A percentile compares a stretch with the other conserved stretches of the same genome.
phyloP scores from a whole-genome alignment of 2,888 invertebrate species.

The Eupithecia vulgata region DNA sequence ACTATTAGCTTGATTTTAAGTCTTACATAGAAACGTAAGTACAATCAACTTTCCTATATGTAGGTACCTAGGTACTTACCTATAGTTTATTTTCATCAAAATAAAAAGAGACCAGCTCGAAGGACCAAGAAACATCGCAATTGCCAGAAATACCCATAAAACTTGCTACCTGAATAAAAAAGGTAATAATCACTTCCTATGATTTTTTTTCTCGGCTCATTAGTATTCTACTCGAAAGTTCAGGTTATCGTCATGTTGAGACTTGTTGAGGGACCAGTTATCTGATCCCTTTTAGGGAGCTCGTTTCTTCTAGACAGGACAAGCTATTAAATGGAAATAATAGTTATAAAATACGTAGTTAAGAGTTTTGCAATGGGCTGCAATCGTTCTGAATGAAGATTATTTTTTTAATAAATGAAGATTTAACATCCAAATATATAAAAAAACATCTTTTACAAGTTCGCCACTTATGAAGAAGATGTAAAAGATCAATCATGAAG shows the following conservation, averaged over 20 bases:
- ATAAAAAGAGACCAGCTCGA: slow-evolving; percentile 5
- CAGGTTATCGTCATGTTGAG: slow-evolving; percentile 36
- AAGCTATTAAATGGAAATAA: slow-evolving; percentile 20
- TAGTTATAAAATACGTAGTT: slow-evolving; percentile 8
- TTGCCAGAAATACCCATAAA: slow-evolving; percentile 21
- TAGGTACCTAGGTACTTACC: background rate
- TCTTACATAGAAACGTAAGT: background rate
- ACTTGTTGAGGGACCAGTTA: slow-evolving; percentile 39
- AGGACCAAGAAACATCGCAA: background rate
- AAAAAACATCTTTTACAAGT: too few relatives aligned
- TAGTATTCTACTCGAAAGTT: slow-evolving; percentile 36
- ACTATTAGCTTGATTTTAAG: slow-evolving; percentile 12
- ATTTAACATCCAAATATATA: background rate
- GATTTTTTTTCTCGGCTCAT: slow-evolving; percentile 31
- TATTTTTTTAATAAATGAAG: background rate
- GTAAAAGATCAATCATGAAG: too few relatives aligned
- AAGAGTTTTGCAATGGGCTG: slow-evolving; percentile 2
- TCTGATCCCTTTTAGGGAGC: slow-evolving; percentile 34
- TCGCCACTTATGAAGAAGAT: too few relatives aligned
- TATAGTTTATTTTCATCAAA: background rate
- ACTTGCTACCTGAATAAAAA: slow-evolving; percentile 26
- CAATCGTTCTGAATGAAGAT: background rate
- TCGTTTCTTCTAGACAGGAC: slow-evolving; percentile 30
- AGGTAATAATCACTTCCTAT: slow-evolving; percentile 27
- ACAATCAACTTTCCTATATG: background rate